Evolutionary conservation across 2,888 invertebrate genomes (phyloP), one percentile per base, ranked within the genome.

Genomic region (Griposia aprilina): DNA sequence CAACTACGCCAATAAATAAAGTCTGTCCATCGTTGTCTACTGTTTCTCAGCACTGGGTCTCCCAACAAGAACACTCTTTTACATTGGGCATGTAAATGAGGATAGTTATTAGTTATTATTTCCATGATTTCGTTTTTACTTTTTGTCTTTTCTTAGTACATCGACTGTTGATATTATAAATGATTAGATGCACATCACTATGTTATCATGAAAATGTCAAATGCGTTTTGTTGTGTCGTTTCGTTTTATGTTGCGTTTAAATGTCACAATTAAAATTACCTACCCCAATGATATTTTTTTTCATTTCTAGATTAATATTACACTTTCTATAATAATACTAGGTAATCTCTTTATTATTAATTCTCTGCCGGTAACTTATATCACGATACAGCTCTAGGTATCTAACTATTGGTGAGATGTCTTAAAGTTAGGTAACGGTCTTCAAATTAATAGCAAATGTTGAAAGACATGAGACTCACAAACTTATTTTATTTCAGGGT

Each of bases 221-320:
- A 60, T 26, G 45, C 60, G 70, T 71, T 71, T 71, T 26, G 60
- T 70, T 60, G 20, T 41, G 6, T 30, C 52, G 23, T 36, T 30
- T 23, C 8, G 13, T 50, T 20, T 8, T 23, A 15, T 8, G 4
- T 15, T 30, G 23, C 68, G 30, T 52, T 52, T 48, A 4, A 66
- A 41, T 63, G 23, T 60, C 26, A 26, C 59, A 26, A 55, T 23
- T 57, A 13, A 57, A 57, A 60, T 60, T 26, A 26, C 13, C 13
- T n/a, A 55, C 55, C 5, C 13, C n/a, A 26, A 23, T 23, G 4
- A n/a, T n/a, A 17, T 26, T 48, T 5, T 2, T 59, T 63, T 65
- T 41, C 8, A n/a, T 8, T 23, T 15, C 23, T 36, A 8, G 7
- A 41, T 41, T 8, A 57, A 13, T 11, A 55, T 11, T 55, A 55